Conservation (phyloP, 2,797 vertebrate species). For the Danio jaintianensis region DNA sequence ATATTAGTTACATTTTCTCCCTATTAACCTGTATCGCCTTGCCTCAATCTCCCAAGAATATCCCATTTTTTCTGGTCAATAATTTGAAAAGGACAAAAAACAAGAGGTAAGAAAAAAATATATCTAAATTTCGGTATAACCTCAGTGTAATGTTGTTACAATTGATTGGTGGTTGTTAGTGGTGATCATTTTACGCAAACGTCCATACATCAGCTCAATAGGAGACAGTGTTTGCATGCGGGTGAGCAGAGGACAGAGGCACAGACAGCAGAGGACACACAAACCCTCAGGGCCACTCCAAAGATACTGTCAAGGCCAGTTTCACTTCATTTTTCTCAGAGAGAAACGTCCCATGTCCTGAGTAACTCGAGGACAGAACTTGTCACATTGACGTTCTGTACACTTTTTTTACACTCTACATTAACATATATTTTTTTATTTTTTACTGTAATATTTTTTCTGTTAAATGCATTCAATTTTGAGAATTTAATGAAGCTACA, state of each 20-base stretch:
- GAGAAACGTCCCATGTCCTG: neutral
- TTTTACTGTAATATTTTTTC: neutral
- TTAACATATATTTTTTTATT: neutral
- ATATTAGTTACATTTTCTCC: too few species aligned
- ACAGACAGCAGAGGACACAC: slow-evolving; percentile 21
- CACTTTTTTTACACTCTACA: neutral
- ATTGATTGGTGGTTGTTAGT: slow-evolving; percentile 14
- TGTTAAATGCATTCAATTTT: neutral
- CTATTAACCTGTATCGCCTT: too few species aligned
- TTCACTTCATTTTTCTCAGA: slow-evolving; percentile 8
- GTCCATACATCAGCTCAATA: slow-evolving; percentile 5
- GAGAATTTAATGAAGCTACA: neutral
- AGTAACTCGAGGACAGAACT: neutral
- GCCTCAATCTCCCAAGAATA: neutral
- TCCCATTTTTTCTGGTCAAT: neutral
- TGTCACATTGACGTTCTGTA: neutral
- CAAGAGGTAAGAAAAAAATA: neutral
- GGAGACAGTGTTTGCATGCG: slow-evolving; percentile 1
- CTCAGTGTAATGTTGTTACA: neutral
- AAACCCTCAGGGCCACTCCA: slow-evolving; percentile 24
- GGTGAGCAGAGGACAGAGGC: slow-evolving; percentile 16
- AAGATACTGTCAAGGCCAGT: slow-evolving; percentile 19
- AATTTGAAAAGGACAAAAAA: neutral
- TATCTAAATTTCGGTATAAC: neutral
- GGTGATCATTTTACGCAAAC: slow-evolving; percentile 9